These are phyloP conservation scores for Pyrocephalus nanus DNA, from an alignment of 2,797 vertebrate genomes.

Conservation along the genomic window DNA sequence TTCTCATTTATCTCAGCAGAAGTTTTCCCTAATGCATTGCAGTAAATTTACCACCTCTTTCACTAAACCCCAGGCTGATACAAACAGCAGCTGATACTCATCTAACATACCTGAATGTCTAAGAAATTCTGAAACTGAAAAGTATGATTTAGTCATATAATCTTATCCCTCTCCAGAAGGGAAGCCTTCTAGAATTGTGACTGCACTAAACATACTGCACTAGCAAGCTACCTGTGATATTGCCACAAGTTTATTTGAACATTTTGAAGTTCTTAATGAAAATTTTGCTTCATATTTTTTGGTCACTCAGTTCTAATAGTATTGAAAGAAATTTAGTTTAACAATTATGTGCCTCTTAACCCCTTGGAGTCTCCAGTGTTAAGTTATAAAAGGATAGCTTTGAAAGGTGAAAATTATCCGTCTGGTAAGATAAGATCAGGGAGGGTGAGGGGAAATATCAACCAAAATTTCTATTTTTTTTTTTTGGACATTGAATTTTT, in stretches of 20 bases:
- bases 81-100: neutral
- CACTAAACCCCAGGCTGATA: neutral
- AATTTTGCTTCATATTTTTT: neutral
- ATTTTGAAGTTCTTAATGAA: neutral
- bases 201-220: neutral
- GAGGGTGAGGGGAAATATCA: no score
- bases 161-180: neutral
- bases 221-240: neutral
- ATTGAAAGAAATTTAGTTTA: neutral
- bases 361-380: neutral
- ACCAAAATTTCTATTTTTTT: neutral
- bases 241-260: neutral
- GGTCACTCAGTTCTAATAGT: neutral
- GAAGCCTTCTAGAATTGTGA: neutral
- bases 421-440: rapidly evolving
- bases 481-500: neutral
- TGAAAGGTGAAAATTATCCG: neutral
- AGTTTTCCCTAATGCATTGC: neutral
- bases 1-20: neutral
- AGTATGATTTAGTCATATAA: neutral
- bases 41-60: neutral
- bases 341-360: neutral
- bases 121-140: neutral
- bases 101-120: neutral
- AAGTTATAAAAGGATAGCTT: neutral